These are phyloP conservation scores for Drosophila novamexicana DNA, from an alignment of 1,140 invertebrate genomes.

Conservation along the genomic window DNA sequence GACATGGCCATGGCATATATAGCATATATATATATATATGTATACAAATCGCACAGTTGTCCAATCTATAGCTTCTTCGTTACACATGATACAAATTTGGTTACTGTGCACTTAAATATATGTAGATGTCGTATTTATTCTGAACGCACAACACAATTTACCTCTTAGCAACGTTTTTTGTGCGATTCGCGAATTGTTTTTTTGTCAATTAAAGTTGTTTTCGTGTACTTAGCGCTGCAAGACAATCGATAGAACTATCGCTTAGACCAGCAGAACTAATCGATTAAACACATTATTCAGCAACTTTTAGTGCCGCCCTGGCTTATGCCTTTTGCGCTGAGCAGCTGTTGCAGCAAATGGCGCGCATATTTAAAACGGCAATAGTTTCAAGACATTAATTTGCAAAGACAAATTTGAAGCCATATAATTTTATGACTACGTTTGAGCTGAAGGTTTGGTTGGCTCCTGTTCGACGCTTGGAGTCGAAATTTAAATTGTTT, in stretches of 20 bases:
- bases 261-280: neutral
- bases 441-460: no score
- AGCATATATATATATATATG: neutral
- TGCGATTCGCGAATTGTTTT: constrained; percentile 33
- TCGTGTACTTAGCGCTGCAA: constrained; percentile 17
- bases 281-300: neutral
- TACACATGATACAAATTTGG: neutral
- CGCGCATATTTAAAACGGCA: neutral
- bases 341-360: constrained; percentile 2
- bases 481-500: no score
- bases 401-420: neutral
- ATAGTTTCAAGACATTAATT: neutral
- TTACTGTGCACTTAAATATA: neutral
- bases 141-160: constrained; percentile 18
- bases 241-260: constrained; percentile 7
- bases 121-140: neutral
- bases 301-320: constrained; percentile 7
- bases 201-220: constrained; percentile 41
- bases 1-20: neutral
- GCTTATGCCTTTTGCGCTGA: constrained; percentile 11
- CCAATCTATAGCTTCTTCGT: neutral
- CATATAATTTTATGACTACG: no score
- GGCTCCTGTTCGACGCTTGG: no score
- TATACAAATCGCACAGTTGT: constrained; percentile 5
- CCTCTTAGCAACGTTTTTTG: constrained; percentile 47